phyloP scores from a whole-genome alignment of 2,797 vertebrate species.

The Simalia tracyae region DNA sequence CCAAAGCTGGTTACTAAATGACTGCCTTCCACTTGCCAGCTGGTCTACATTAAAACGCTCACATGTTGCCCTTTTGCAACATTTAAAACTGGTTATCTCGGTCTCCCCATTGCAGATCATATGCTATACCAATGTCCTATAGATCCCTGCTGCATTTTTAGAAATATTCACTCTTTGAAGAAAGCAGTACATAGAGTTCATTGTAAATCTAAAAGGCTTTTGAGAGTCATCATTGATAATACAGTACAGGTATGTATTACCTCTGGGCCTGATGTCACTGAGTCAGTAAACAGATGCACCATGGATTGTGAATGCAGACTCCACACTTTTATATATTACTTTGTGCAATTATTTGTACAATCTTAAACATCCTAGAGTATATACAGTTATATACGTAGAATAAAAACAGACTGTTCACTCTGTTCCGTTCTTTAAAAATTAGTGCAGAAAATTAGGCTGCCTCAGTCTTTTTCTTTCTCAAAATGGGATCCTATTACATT shows the following conservation, averaged over 20 bases:
- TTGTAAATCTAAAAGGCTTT: background rate
- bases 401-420: background rate
- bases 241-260: background rate
- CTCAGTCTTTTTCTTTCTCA: background rate
- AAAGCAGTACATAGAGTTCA: background rate
- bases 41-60: background rate
- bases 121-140: background rate
- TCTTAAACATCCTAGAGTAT: background rate
- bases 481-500: background rate
- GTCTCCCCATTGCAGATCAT: background rate
- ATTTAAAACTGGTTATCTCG: background rate
- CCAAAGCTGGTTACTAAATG: background rate
- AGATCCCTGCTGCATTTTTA: background rate
- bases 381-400: background rate
- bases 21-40: background rate
- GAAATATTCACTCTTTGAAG: background rate
- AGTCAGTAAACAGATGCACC: background rate
- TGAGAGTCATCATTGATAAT: background rate
- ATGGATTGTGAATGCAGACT: background rate
- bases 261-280: background rate
- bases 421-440: background rate
- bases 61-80: background rate
- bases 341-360: background rate
- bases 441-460: background rate
- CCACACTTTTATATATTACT: accelerated